Percentiles rank a stretch among this genome's conserved stretches.
Conservation (phyloP, 2,797 vertebrate genomes). For the Falco concolor region DNA sequence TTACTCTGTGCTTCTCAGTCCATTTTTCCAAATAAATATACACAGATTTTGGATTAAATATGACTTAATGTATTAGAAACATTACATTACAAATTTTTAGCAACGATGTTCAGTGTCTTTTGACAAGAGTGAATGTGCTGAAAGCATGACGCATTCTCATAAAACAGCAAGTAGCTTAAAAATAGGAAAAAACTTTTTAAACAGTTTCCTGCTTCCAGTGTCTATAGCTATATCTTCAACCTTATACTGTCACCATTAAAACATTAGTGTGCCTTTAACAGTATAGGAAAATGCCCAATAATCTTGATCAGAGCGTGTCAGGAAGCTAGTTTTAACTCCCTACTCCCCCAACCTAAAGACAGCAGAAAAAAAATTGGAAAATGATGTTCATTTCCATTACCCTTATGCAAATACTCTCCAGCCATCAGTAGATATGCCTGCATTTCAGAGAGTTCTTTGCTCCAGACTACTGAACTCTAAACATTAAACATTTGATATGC, state of each 20-base stretch:
- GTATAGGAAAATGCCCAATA: background rate
- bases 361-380: background rate
- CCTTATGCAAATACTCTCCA: background rate
- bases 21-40: background rate
- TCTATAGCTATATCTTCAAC: background rate
- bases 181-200: background rate
- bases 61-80: background rate
- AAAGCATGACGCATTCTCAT: accelerated
- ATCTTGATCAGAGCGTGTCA: background rate
- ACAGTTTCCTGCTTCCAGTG: background rate
- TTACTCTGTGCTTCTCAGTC: background rate
- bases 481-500: background rate
- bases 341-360: background rate
- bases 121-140: background rate
- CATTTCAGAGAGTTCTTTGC: background rate
- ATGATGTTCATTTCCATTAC: background rate
- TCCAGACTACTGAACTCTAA: background rate
- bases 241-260: background rate
- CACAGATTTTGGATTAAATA: background rate
- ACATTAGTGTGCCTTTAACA: background rate
- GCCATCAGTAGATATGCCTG: accelerated
- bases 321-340: background rate
- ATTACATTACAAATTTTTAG: background rate
- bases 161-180: background rate
- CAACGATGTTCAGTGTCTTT: background rate